A percentile compares a stretch with the other conserved stretches of the same genome.
These are phyloP conservation scores for Bombus vancouverensis DNA, from an alignment of 1,140 invertebrate species.

Conservation along the genomic window DNA sequence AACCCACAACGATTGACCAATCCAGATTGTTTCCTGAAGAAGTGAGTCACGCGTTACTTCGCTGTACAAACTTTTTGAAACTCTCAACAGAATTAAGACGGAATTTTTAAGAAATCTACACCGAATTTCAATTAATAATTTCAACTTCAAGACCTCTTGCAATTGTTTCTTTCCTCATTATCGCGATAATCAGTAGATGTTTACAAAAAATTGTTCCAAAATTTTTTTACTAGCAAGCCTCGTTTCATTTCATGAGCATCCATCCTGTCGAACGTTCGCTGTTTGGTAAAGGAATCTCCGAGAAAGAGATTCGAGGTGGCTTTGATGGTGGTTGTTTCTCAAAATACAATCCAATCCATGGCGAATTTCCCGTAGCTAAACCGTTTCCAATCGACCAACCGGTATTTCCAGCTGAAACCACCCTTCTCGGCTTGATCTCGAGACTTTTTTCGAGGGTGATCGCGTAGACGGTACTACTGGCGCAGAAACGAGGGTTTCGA, in stretches of 20 bases:
- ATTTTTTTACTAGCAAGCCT: neutral
- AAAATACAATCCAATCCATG: constrained; percentile 70
- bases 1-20: neutral
- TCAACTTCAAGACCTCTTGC: too few relatives aligned
- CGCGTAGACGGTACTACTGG: constrained; percentile 22
- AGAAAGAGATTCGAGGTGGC: constrained; percentile 12
- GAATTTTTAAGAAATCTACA: neutral
- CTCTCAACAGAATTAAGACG: neutral
- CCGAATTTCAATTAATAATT: too few relatives aligned
- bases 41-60: neutral
- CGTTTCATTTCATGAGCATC: too few relatives aligned
- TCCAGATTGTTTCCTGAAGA: neutral
- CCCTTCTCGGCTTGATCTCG: constrained; percentile 21
- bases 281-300: neutral
- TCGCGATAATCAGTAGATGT: neutral
- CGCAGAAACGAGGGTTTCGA: constrained; percentile 44
- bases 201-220: neutral
- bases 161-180: neutral
- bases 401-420: constrained; percentile 52
- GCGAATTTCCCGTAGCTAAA: constrained; percentile 59
- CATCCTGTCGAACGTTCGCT: too few relatives aligned
- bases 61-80: neutral
- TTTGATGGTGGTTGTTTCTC: constrained; percentile 37
- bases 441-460: constrained; percentile 14
- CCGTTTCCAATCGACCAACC: constrained; percentile 56